Evolutionary conservation across 2,797 vertebrate genomes (phyloP).

Genomic region (Sebastes taczanowskii): DNA sequence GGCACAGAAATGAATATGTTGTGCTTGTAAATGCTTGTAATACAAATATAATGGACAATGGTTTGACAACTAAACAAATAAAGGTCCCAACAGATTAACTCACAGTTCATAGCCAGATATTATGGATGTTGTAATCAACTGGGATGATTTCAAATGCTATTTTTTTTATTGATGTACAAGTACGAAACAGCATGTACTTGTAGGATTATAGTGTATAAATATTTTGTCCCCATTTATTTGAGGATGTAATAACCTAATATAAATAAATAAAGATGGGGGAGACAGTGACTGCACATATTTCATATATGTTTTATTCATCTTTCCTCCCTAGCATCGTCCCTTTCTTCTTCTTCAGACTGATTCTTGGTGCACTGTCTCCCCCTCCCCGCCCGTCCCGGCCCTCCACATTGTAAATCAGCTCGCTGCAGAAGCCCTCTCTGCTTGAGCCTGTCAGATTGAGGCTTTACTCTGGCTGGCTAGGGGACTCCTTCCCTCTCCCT

Average conservation of each 20-base stretch:
- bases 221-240: neutral
- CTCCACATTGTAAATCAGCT: slow-evolving; percentile 54
- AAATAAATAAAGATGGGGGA: neutral
- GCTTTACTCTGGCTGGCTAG: slow-evolving; percentile 23
- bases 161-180: too few relatives aligned
- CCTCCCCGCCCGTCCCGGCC: neutral
- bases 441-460: slow-evolving; percentile 58
- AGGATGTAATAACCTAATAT: neutral
- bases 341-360: neutral
- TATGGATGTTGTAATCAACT: neutral
- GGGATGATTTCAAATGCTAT: neutral
- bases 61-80: neutral
- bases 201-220: neutral
- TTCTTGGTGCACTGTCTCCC: neutral
- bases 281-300: neutral
- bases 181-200: neutral
- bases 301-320: neutral
- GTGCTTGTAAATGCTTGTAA: too few relatives aligned
- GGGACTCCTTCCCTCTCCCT: slow-evolving; percentile 49
- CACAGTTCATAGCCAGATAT: neutral
- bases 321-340: neutral
- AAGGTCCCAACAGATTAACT: neutral
- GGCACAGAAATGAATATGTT: too few relatives aligned
- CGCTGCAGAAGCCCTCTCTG: slow-evolving; percentile 33
- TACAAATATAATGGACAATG: too few relatives aligned